Base-by-base conservation (phyloP, 1,140 invertebrate species). In the Matsumurasca onukii region DNA sequence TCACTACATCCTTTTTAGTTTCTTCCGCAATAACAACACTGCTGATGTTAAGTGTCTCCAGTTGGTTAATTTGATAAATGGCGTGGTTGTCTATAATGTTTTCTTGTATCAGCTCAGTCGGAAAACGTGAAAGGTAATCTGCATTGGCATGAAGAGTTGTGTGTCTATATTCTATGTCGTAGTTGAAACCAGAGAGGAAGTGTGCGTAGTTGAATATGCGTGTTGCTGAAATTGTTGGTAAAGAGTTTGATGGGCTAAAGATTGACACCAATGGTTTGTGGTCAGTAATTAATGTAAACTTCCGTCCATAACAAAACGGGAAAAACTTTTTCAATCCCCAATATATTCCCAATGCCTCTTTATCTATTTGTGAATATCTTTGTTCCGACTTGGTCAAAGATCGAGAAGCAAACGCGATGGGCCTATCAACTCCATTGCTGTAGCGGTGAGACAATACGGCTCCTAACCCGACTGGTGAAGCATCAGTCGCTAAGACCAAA, bases 81-180 rank as follows among this genome's bases (percentile, higher is more conserved):
- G 17, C 5, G 34, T 39, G 34, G 17, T 5, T 39, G 34, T 39
- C 34, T 5, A 39, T 39, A 9, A 39, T 74, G 76, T 69, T 72
- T 72, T 20, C 85, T 79, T 80, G 85, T 84, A 2, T 86, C 83
- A 84, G 73, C n/a, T n/a, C 1, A 55, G 34, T 27, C 52, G n/a
- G 34, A 29, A 66, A 55, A 51, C 39, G 55, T 31, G 27, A 59
- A 51, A 39, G 34, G 34, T 39, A 39, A 39, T 39, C 34, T 39
- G 34, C 49, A 20, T 52, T 52, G 49, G 12, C 12, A 20, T 52
- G 49, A 12, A 17, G 49, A 52, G 49, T 22, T 15, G 20, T 12
- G 12, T 52, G 5, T 22, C 49, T 52, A 22, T 52, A 52, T 22
- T 5, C 5, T 12, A 52, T 52, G 20, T 52, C 49, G 22, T 52